Conservation (phyloP, 37 sponge, comb jelly and placozoan species). For the Haliclona indistincta region DNA sequence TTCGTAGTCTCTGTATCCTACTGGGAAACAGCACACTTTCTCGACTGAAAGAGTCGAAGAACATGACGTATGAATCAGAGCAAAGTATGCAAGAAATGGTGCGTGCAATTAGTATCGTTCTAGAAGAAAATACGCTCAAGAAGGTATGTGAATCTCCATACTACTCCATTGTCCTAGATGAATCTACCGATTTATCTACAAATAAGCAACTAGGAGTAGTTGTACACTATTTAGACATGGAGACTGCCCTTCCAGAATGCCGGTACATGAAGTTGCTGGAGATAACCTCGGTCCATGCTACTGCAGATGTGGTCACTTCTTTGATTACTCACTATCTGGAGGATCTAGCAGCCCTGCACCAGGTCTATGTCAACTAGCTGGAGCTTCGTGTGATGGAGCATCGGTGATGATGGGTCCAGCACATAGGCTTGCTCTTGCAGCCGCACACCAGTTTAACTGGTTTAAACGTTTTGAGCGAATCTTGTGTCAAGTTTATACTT, state of each 20-base stretch:
- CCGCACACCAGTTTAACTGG: not conserved
- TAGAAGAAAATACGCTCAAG: slow-evolving; percentile 31
- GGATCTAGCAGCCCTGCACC: slow-evolving; percentile 2
- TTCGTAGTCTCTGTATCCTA: slow-evolving; percentile 16
- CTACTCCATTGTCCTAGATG: slow-evolving; percentile 43
- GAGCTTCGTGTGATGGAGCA: not conserved
- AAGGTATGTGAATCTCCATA: slow-evolving; percentile 13
- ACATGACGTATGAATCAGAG: slow-evolving; percentile 23
- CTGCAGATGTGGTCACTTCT: slow-evolving; percentile 4
- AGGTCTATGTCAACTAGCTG: not conserved
- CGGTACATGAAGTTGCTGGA: not conserved
- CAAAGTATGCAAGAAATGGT: slow-evolving; percentile 43
- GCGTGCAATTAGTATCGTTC: slow-evolving; percentile 8
- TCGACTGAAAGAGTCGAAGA: slow-evolving; percentile 11
- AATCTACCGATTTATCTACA: slow-evolving; percentile 31
- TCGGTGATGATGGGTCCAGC: not conserved
- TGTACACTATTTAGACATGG: slow-evolving; percentile 2
- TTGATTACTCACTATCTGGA: not conserved
- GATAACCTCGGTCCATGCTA: not conserved
- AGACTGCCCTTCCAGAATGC: not conserved
- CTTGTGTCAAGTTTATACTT: not conserved
- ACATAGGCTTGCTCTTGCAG: not conserved
- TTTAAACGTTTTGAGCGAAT: not conserved
- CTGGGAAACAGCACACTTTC: slow-evolving; percentile 34
- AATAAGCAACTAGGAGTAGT: slow-evolving; percentile 34